These are phyloP conservation scores for Lateolabrax maculatus DNA, from an alignment of 2,797 vertebrate genomes.

Conservation along the genomic window DNA sequence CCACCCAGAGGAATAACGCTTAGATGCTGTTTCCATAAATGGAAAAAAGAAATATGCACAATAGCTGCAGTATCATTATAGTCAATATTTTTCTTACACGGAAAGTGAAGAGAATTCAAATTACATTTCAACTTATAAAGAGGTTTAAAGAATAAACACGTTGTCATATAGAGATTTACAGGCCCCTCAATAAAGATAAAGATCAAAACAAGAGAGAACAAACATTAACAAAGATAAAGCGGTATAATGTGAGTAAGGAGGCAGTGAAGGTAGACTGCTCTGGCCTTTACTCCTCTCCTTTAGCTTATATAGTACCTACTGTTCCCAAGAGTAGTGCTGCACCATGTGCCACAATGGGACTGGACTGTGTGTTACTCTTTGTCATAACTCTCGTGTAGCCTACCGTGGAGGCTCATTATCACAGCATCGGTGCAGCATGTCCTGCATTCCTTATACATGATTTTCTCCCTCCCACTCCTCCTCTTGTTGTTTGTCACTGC, in stretches of 20 bases:
- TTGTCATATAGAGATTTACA: neutral
- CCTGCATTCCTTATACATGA: conserved; percentile 29
- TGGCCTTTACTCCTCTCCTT: neutral
- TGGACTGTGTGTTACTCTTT: conserved; percentile 13
- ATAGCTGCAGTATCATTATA: no score
- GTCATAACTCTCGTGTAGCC: neutral
- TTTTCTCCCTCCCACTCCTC: neutral
- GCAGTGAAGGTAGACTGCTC: neutral
- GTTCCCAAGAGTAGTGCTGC: conserved; percentile 3
- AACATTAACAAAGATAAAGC: neutral
- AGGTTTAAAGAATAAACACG: no score
- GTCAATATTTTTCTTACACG: no score
- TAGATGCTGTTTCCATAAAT: no score
- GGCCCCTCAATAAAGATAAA: neutral
- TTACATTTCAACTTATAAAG: no score
- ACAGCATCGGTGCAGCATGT: conserved; percentile 34
- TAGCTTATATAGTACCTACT: neutral
- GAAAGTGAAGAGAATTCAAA: no score
- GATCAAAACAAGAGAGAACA: neutral
- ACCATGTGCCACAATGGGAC: neutral
- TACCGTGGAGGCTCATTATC: conserved; percentile 36
- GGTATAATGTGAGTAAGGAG: neutral
- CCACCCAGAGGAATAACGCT: no score
- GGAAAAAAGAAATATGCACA: no score
- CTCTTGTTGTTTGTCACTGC: conserved; percentile 9